Percentiles rank a stretch among this genome's conserved stretches.
phyloP scores from a whole-genome alignment of 2,113 vertebrate species.

The Sciurus niger region DNA sequence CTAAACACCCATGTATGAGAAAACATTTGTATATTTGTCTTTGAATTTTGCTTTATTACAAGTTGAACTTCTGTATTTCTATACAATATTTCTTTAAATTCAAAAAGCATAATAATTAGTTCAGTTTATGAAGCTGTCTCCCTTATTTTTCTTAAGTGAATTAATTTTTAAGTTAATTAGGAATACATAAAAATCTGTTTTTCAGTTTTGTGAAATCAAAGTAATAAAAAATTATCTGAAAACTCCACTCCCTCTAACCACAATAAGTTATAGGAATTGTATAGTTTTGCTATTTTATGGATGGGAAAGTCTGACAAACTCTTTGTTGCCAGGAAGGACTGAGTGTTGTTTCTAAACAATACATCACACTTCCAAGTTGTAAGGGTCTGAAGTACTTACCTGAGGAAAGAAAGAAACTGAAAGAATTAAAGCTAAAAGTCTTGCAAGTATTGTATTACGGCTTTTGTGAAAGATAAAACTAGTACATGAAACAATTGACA shows the following conservation, averaged over 20 bases:
- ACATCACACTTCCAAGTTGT: neutral
- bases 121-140: neutral
- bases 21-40: neutral
- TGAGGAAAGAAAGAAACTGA: constrained; percentile 11
- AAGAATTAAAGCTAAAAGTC: constrained; percentile 59
- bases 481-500: constrained; percentile 9
- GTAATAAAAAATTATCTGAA: constrained; percentile 5
- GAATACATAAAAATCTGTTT: neutral
- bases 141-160: constrained; percentile 61
- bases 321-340: neutral
- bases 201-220: constrained; percentile 45
- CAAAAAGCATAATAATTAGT: constrained; percentile 20
- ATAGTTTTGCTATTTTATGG: neutral
- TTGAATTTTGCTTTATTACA: constrained; percentile 14
- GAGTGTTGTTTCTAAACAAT: constrained; percentile 57
- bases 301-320: neutral
- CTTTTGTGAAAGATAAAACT: constrained; percentile 63
- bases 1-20: constrained; percentile 27
- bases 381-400: neutral
- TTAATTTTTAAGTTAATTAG: constrained; percentile 59
- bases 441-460: neutral
- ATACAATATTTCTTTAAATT: neutral
- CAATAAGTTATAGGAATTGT: neutral
- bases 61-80: constrained; percentile 23
- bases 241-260: neutral